These are phyloP conservation scores for Numida meleagris DNA, from an alignment of 2,113 vertebrate species.

Conservation along the genomic window DNA sequence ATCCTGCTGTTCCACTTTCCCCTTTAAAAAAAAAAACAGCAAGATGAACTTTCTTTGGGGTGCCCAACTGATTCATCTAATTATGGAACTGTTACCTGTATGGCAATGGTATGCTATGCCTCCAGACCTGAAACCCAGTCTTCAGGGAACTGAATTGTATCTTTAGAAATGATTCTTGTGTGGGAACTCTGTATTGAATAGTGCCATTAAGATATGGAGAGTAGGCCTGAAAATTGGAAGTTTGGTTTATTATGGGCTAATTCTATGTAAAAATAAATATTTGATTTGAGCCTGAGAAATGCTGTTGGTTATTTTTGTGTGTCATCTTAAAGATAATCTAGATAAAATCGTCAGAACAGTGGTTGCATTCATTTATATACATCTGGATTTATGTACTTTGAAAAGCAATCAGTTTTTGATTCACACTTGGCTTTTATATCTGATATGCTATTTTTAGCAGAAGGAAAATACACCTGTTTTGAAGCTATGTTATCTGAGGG, in stretches of 20 bases:
- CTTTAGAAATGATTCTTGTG: background rate
- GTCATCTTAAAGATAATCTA: background rate
- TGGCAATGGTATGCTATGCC: background rate
- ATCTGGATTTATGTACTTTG: background rate
- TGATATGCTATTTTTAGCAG: background rate
- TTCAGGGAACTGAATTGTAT: background rate
- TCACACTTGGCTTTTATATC: background rate
- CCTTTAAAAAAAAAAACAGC: background rate
- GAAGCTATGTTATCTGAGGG: background rate
- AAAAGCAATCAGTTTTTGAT: background rate
- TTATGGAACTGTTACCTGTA: background rate
- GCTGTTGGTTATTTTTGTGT: background rate
- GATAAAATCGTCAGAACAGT: background rate
- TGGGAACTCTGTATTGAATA: background rate
- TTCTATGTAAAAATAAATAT: background rate
- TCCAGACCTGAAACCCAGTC: background rate
- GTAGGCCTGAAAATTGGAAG: background rate
- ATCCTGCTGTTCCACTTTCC: background rate
- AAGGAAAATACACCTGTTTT: background rate
- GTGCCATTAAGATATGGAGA: background rate
- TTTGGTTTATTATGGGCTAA: background rate
- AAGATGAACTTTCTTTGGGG: background rate
- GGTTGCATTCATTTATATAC: background rate
- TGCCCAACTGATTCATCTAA: background rate
- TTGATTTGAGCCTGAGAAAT: background rate